Evolutionary conservation across 2,797 vertebrate species (phyloP).

Genomic region (Loriculus beryllinus): DNA sequence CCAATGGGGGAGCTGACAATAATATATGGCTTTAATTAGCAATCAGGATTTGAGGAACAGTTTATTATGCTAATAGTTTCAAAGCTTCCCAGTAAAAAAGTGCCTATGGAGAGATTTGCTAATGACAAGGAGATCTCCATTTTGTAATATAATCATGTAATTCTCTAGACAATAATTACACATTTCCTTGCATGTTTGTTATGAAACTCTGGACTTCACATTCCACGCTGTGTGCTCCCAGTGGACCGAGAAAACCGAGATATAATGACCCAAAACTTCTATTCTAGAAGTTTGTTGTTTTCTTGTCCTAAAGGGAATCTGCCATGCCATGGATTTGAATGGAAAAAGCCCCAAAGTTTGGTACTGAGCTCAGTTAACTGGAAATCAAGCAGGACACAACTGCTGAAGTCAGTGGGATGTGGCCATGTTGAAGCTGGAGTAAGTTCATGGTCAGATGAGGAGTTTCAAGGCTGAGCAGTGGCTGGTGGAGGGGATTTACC

Average conservation of each 20-base stretch:
- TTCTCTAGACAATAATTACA: conserved; percentile 54
- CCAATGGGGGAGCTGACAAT: conserved; percentile 58
- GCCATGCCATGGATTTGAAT: background rate
- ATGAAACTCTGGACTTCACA: conserved; percentile 8
- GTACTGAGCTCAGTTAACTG: background rate
- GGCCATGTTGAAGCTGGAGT: background rate
- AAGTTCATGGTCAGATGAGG: background rate
- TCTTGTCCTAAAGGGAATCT: background rate
- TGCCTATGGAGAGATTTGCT: conserved; percentile 49
- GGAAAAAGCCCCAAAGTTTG: background rate
- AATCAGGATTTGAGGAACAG: conserved; percentile 43
- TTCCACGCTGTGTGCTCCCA: background rate
- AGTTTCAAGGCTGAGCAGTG: background rate
- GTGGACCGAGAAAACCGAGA: background rate
- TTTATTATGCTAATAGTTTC: conserved; percentile 38
- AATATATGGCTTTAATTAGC: conserved; percentile 64
- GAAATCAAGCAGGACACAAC: background rate
- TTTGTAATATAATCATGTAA: conserved; percentile 42
- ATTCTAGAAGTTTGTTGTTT: background rate
- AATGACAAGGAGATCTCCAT: conserved; percentile 52
- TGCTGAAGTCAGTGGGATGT: background rate
- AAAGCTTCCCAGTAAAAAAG: conserved; percentile 41
- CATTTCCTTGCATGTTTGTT: conserved; percentile 15
- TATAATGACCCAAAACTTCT: background rate
- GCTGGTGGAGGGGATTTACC: background rate